Percentiles rank a stretch among this genome's conserved stretches.
phyloP scores from a whole-genome alignment of 1,140 invertebrate species.

The Drosophila hydei region DNA sequence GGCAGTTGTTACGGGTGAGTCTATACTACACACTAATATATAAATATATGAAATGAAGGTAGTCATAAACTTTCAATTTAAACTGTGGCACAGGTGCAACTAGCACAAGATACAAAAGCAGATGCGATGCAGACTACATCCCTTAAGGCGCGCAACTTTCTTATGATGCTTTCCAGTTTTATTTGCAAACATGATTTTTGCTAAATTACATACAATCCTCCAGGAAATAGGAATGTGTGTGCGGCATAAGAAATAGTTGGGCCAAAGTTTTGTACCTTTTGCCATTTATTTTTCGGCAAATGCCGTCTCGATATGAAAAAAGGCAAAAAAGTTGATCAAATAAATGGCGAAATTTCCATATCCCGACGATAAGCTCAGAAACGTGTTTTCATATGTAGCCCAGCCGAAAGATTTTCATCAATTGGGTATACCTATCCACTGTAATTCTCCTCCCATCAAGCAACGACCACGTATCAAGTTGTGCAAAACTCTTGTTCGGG shows the following conservation, averaged over 20 bases:
- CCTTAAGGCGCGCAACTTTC: slow-evolving; percentile 23
- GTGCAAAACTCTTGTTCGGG: slow-evolving; percentile 58
- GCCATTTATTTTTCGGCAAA: slow-evolving; percentile 62
- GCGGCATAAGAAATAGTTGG: slow-evolving; percentile 74
- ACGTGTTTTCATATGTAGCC: slow-evolving; percentile 56
- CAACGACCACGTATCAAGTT: slow-evolving; percentile 64
- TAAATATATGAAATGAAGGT: slow-evolving; percentile 38
- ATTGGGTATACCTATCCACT: slow-evolving; percentile 36
- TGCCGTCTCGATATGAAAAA: slow-evolving; percentile 64
- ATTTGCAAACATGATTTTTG: slow-evolving; percentile 79
- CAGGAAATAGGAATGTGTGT: slow-evolving; percentile 41
- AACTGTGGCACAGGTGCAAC: slow-evolving; percentile 68
- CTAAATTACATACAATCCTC: slow-evolving; percentile 68
- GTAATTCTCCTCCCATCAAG: background rate
- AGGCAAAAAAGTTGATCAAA: slow-evolving; percentile 78
- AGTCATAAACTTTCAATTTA: slow-evolving; percentile 72
- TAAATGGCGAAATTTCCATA: slow-evolving; percentile 81
- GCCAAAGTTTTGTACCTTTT: slow-evolving; percentile 65
- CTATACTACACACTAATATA: slow-evolving; percentile 9
- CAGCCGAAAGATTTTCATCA: slow-evolving; percentile 73
- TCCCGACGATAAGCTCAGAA: slow-evolving; percentile 68
- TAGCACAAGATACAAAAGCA: slow-evolving; percentile 17
- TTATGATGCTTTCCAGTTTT: slow-evolving; percentile 59
- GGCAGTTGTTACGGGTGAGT: slow-evolving; percentile 69
- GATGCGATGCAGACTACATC: slow-evolving; percentile 7